phyloP scores from a whole-genome alignment of 2,888 invertebrate genomes.

The Aradus depressus region DNA sequence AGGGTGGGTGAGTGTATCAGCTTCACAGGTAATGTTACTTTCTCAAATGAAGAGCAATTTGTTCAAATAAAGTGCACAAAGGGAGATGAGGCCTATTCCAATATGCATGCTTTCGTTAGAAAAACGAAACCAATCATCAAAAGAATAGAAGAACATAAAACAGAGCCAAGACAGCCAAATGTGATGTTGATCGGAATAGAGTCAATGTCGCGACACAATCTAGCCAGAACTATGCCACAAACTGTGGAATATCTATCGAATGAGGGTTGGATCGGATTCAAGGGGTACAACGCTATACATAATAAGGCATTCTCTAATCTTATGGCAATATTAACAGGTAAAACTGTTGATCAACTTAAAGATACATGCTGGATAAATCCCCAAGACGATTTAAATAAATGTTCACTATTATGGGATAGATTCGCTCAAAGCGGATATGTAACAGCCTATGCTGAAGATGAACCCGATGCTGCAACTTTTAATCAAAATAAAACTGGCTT shows the following conservation, averaged over 20 bases:
- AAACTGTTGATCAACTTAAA: conserved; percentile 34
- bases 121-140: conserved; percentile 42
- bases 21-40: conserved; percentile 25
- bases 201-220: conserved; percentile 68
- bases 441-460: conserved; percentile 73
- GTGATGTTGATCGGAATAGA: conserved; percentile 75
- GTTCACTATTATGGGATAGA: conserved; percentile 65
- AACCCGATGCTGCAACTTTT: conserved; percentile 58
- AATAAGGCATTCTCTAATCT: conserved; percentile 88
- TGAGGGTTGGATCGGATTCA: conserved; percentile 57
- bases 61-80: conserved; percentile 26
- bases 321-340: conserved; percentile 68
- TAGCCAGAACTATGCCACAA: conserved; percentile 61
- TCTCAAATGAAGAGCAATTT: conserved; percentile 26
- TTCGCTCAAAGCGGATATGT: conserved; percentile 56
- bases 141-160: conserved; percentile 35
- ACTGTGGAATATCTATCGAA: conserved; percentile 55
- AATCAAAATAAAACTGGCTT: conserved; percentile 66
- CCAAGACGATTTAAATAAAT: conserved; percentile 49
- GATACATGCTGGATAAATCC: conserved; percentile 25
- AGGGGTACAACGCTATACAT: conserved; percentile 67
- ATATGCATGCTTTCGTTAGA: conserved; percentile 47
- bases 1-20: conserved; percentile 25
- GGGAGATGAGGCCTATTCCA: conserved; percentile 39
- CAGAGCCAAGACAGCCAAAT: conserved; percentile 42